Conservation (phyloP, 2,888 invertebrate species). For the Lochmaea capreae region DNA sequence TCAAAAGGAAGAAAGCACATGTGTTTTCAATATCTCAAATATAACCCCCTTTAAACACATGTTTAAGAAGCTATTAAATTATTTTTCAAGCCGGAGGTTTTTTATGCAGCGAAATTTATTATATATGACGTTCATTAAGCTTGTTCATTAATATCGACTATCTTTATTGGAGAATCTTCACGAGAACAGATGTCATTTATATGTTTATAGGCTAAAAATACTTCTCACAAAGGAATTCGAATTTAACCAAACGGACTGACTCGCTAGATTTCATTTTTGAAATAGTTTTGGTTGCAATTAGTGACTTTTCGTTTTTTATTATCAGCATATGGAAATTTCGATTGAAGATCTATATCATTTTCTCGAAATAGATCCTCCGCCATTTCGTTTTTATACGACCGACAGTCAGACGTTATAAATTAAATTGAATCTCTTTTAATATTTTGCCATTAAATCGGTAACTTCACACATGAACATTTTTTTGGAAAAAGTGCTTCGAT, state of each 20-base stretch:
- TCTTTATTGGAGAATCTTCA: conserved; percentile 51
- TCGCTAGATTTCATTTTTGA: conserved; percentile 41
- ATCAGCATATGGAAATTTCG: conserved; percentile 33
- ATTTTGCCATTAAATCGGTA: background rate
- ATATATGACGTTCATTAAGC: conserved; percentile 51
- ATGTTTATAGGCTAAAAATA: conserved; percentile 48
- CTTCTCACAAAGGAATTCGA: conserved; percentile 44
- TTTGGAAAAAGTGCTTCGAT: background rate
- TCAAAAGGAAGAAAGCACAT: conserved; percentile 38
- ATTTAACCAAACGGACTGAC: conserved; percentile 35
- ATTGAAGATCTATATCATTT: conserved; percentile 26
- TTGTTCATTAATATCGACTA: conserved; percentile 50
- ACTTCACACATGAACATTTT: background rate
- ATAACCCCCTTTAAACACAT: conserved; percentile 51
- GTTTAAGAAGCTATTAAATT: conserved; percentile 52
- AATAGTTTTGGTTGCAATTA: conserved; percentile 37
- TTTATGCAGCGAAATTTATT: conserved; percentile 49
- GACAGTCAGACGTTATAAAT: background rate
- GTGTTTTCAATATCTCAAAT: conserved; percentile 53
- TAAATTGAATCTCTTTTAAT: too few species aligned
- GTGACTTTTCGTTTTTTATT: conserved; percentile 26
- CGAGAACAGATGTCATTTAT: conserved; percentile 49
- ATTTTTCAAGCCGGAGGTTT: conserved; percentile 49
- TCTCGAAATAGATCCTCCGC: background rate
- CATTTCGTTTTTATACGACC: background rate